These are phyloP conservation scores for Amblyornis subalaris DNA, from an alignment of 2,113 vertebrate species.

Conservation along the genomic window DNA sequence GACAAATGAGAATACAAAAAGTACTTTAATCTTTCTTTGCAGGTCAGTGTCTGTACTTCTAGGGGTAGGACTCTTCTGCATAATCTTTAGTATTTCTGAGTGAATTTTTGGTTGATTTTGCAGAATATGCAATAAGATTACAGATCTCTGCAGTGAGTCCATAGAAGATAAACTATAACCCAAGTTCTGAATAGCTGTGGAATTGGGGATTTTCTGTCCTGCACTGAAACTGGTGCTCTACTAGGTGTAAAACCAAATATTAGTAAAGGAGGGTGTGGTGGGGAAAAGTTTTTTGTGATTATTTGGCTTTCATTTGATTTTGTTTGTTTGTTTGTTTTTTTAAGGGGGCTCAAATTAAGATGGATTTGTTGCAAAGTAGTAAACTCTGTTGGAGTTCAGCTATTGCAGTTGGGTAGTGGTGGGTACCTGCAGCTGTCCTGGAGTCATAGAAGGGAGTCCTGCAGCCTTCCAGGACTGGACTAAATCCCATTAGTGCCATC, in stretches of 20 bases:
- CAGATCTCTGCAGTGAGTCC: background rate
- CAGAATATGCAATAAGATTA: fast-evolving
- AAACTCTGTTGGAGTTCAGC: background rate
- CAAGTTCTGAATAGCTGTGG: background rate
- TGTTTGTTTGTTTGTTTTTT: no score
- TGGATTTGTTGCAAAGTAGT: background rate
- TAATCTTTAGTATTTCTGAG: background rate
- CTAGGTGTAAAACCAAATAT: background rate
- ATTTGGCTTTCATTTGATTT: background rate
- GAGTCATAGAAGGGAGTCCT: background rate
- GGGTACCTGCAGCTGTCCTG: background rate
- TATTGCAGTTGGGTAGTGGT: background rate
- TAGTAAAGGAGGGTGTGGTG: fast-evolving
- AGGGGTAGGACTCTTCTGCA: background rate
- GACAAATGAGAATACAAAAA: background rate
- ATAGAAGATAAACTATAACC: background rate
- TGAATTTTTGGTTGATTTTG: background rate
- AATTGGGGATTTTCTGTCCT: background rate
- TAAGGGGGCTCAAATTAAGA: background rate
- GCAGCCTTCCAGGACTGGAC: background rate
- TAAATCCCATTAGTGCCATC: background rate
- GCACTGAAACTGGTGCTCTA: background rate
- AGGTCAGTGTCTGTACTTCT: background rate
- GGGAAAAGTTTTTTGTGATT: background rate
- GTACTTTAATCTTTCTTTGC: background rate